These are phyloP conservation scores for Linnaemya vulpina DNA, from an alignment of 2,888 invertebrate genomes.

Conservation along the genomic window DNA sequence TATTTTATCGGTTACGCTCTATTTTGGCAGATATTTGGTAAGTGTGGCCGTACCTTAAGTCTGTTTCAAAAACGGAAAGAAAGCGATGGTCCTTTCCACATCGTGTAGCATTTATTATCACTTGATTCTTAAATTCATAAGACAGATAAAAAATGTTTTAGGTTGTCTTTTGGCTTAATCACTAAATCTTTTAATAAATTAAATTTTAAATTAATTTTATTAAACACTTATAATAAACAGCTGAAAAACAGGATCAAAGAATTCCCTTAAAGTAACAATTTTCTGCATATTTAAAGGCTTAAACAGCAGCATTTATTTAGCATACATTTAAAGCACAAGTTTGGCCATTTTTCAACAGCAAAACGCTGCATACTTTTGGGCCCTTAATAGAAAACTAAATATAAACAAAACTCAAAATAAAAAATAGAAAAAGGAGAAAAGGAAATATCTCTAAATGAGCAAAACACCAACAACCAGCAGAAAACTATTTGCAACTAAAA, in stretches of 20 bases:
- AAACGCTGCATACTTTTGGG: constrained; percentile 41
- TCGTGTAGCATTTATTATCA: no score
- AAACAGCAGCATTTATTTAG: constrained; percentile 2
- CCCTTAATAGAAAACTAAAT: constrained; percentile 31
- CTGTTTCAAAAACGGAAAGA: no score
- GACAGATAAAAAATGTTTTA: no score
- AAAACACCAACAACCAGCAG: constrained; percentile 31
- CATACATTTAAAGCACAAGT: background rate
- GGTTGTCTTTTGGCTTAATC: no score
- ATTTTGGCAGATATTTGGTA: no score
- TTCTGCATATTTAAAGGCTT: constrained; percentile 18
- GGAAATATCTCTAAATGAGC: constrained; percentile 10
- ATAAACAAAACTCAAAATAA: constrained; percentile 14
- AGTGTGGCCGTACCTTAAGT: no score
- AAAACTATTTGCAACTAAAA: constrained; percentile 22
- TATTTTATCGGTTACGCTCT: no score
- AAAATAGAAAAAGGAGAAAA: background rate
- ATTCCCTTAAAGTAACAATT: background rate
- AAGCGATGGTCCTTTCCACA: no score
- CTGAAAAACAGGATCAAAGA: background rate
- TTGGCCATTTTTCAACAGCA: background rate
- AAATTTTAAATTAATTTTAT: no score
- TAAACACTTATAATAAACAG: no score
- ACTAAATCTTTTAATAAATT: no score
- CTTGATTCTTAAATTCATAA: no score